phyloP scores from a whole-genome alignment of 2,888 invertebrate species.

The Nomada hirtipes region DNA sequence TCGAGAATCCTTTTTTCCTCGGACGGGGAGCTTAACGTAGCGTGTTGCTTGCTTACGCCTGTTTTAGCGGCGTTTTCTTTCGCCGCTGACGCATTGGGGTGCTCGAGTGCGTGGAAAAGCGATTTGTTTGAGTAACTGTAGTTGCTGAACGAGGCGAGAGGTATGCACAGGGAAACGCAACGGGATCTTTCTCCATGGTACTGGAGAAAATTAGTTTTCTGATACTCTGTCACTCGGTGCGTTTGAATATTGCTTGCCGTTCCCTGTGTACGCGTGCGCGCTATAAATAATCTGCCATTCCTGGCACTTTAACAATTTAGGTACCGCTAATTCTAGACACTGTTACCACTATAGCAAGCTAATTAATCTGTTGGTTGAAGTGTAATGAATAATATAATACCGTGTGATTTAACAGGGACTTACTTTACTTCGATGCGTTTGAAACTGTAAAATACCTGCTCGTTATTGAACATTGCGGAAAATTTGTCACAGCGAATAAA shows the following conservation, averaged over 20 bases:
- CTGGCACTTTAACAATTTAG: no score
- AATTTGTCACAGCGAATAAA: no score
- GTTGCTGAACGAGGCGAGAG: background rate
- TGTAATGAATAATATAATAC: no score
- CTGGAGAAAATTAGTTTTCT: background rate
- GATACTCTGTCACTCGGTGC: background rate
- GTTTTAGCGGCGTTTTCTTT: background rate
- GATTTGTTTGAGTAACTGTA: slow-evolving; percentile 25
- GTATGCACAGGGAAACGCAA: slow-evolving; percentile 1
- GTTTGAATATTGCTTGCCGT: background rate
- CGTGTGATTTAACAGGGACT: no score
- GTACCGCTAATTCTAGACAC: no score
- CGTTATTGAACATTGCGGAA: no score
- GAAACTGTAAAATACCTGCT: no score
- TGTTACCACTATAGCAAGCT: no score
- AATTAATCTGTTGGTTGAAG: no score
- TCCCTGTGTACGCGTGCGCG: background rate
- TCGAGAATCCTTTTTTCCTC: background rate
- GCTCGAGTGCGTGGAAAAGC: slow-evolving; percentile 2
- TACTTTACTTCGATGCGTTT: no score
- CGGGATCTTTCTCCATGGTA: background rate
- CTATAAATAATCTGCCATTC: no score
- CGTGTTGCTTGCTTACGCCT: background rate
- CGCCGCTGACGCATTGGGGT: background rate
- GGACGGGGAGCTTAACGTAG: background rate